Percentiles rank a stretch among this genome's conserved stretches.
phyloP scores from a whole-genome alignment of 1,140 invertebrate species.

The Aphelinus atriplicis region DNA sequence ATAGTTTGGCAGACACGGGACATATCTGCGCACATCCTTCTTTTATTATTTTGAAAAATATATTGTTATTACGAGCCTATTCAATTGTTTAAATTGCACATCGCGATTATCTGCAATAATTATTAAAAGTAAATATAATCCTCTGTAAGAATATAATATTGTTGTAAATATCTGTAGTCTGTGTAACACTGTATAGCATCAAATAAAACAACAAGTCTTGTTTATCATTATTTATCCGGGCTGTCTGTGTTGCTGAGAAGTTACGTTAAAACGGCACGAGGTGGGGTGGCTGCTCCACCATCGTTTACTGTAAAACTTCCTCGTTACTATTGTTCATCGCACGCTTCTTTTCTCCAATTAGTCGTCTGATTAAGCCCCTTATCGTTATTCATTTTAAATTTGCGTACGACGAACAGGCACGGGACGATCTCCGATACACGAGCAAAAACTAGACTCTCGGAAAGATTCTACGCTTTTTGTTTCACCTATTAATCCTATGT shows the following conservation, averaged over 20 bases:
- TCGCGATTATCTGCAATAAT: conserved; percentile 61
- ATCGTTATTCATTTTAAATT: conserved; percentile 33
- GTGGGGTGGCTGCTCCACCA: conserved; percentile 67
- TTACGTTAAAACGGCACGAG: conserved; percentile 65
- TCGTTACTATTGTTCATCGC: conserved; percentile 41
- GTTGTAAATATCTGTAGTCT: conserved; percentile 69
- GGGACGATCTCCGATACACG: conserved; percentile 43
- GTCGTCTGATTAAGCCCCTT: conserved; percentile 28
- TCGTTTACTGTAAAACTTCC: conserved; percentile 49
- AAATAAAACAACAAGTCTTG: conserved; percentile 67
- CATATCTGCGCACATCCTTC: conserved; percentile 52
- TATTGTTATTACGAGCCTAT: conserved; percentile 51
- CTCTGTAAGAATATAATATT: conserved; percentile 69
- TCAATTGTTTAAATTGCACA: conserved; percentile 61
- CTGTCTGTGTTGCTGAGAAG: conserved; percentile 29
- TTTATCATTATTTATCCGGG: conserved; percentile 40
- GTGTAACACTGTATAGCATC: conserved; percentile 69
- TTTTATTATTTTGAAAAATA: conserved; percentile 60
- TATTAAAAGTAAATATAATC: conserved; percentile 67
- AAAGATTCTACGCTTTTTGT: conserved; percentile 27
- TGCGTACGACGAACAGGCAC: conserved; percentile 54
- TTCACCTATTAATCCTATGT: conserved; percentile 40
- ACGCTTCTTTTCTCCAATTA: conserved; percentile 31
- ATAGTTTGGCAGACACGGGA: conserved; percentile 50
- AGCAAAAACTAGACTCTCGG: conserved; percentile 44